phyloP scores from a whole-genome alignment of 1,140 invertebrate genomes.

The Heliconius nattereri region DNA sequence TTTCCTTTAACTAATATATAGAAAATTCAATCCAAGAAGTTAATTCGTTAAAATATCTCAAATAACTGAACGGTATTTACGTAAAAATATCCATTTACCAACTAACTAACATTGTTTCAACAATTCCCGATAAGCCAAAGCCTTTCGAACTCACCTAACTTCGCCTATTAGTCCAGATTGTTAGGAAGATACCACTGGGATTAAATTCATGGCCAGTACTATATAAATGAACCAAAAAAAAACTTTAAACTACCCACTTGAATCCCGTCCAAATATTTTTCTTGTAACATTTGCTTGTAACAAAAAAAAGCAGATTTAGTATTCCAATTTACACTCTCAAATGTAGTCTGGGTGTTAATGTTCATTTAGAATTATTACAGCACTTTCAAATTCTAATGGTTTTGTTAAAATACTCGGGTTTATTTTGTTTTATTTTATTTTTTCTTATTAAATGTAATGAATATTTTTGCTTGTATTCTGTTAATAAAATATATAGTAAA shows the following conservation, averaged over 20 bases:
- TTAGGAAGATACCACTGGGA: constrained; percentile 52
- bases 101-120: constrained; percentile 15
- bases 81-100: not conserved
- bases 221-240: constrained; percentile 40
- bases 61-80: not conserved
- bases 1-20: not conserved
- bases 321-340: constrained; percentile 29
- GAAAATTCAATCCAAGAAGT: not conserved
- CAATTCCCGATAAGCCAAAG: constrained; percentile 39
- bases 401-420: not conserved
- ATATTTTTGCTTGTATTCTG: too few relatives aligned
- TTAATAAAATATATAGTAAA: not conserved
- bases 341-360: constrained; percentile 23
- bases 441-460: not conserved
- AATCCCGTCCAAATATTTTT: constrained; percentile 46
- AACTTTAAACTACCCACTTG: constrained; percentile 45
- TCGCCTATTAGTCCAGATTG: constrained; percentile 56
- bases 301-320: constrained; percentile 29
- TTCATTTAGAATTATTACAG: constrained; percentile 23
- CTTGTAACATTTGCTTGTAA: constrained; percentile 39
- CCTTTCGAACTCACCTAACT: constrained; percentile 50
- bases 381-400: constrained; percentile 18
- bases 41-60: not conserved
- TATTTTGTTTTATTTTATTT: constrained; percentile 7
- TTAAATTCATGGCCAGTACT: constrained; percentile 43